A percentile compares a stretch with the other conserved stretches of the same genome.
These are phyloP conservation scores for Orthonychiurus folsomi DNA, from an alignment of 2,888 invertebrate species.

Conservation along the genomic window DNA sequence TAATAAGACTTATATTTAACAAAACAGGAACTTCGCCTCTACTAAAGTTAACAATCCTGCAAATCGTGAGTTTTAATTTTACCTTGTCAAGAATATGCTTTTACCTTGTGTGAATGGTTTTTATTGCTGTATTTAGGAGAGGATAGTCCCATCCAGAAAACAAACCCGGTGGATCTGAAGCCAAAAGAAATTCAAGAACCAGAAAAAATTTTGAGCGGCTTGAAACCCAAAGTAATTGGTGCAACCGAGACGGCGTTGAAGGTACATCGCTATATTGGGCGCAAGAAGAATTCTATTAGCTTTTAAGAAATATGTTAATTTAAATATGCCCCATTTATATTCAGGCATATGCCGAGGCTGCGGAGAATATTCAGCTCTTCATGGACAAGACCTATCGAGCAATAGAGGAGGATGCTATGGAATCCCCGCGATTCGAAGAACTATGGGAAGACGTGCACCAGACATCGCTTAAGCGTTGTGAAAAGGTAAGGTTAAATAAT, in stretches of 20 bases:
- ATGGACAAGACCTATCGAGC: conserved; percentile 39
- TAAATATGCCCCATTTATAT: background rate
- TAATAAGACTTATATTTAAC: no score
- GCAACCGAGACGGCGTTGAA: conserved; percentile 38
- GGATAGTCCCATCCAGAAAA: conserved; percentile 34
- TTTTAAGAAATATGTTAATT: background rate
- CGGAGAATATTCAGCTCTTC: conserved; percentile 29
- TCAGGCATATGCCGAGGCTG: conserved; percentile 37
- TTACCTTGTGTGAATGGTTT: conserved; percentile 1
- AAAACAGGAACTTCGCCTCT: no score
- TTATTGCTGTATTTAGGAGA: conserved; percentile 2
- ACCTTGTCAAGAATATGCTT: no score
- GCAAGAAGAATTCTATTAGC: background rate
- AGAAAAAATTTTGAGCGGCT: conserved; percentile 36
- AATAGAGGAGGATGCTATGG: conserved; percentile 33
- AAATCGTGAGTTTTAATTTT: no score
- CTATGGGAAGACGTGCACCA: conserved; percentile 37
- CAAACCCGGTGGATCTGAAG: conserved; percentile 36
- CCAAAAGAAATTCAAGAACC: conserved; percentile 36
- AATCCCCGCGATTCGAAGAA: conserved; percentile 39
- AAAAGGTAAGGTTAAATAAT: conserved; percentile 26
- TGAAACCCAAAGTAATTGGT: conserved; percentile 35
- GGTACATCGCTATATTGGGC: conserved; percentile 12
- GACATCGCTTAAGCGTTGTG: conserved; percentile 29
- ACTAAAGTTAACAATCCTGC: no score